Evolutionary conservation across 2,888 invertebrate genomes (phyloP).

Genomic region (Myopa testacea): DNA sequence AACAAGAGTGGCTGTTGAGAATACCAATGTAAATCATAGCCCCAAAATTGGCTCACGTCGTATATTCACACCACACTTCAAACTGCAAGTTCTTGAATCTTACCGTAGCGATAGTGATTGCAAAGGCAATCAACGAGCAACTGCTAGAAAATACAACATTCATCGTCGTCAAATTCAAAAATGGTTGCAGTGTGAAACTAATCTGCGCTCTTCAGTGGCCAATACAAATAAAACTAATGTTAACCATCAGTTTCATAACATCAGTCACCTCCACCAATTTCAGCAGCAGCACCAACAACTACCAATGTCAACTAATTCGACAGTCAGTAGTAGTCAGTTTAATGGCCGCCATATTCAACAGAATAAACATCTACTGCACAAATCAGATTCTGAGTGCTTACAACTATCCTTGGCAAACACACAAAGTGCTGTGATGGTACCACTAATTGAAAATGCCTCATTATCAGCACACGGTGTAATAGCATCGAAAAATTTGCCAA

Average conservation of each 20-base stretch:
- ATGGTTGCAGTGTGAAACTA: conserved; percentile 88
- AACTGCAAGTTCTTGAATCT: conserved; percentile 88
- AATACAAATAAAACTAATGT: conserved; percentile 67
- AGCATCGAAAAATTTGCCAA: conserved; percentile 54
- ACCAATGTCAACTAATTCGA: conserved; percentile 45
- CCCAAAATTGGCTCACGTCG: conserved; percentile 82
- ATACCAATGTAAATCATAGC: conserved; percentile 50
- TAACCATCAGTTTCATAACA: conserved; percentile 63
- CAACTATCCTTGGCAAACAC: conserved; percentile 57
- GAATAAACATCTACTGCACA: conserved; percentile 30
- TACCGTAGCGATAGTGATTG: conserved; percentile 88
- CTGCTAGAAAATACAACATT: conserved; percentile 90
- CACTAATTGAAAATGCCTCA: conserved; percentile 51
- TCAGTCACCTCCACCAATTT: conserved; percentile 48
- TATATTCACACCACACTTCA: conserved; percentile 90
- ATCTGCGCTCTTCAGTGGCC: conserved; percentile 79
- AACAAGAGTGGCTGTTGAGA: conserved; percentile 35
- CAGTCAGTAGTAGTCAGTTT: conserved; percentile 39
- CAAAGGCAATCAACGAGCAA: conserved; percentile 89
- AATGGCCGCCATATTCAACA: background rate
- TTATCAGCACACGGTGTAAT: conserved; percentile 50
- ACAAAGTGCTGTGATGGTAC: conserved; percentile 50
- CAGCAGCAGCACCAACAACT: conserved; percentile 46
- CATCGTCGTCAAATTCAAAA: conserved; percentile 92
- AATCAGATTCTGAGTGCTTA: conserved; percentile 40